These are phyloP conservation scores for Calliphora vomitoria DNA, from an alignment of 2,888 invertebrate species.

Conservation along the genomic window DNA sequence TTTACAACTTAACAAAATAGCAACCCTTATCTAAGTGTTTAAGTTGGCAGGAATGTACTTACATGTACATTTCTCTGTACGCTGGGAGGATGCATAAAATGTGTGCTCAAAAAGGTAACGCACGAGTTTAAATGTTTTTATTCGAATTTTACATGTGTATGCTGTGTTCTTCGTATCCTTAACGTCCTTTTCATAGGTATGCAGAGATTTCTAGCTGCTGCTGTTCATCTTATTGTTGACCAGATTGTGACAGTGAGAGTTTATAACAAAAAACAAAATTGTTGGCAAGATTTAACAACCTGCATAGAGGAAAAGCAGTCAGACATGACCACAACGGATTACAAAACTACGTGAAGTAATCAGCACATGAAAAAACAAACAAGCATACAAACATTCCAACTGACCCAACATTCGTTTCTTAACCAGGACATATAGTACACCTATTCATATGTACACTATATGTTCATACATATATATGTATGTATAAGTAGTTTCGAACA, in stretches of 20 bases:
- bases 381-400: slow-evolving; percentile 18
- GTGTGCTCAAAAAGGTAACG: neutral
- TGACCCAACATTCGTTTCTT: neutral
- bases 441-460: neutral
- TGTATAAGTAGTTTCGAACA: neutral
- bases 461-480: too few relatives aligned
- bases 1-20: slow-evolving; percentile 14
- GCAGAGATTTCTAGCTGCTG: slow-evolving; percentile 38
- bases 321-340: slow-evolving; percentile 65
- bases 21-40: slow-evolving; percentile 32
- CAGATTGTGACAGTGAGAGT: slow-evolving; percentile 24
- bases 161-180: slow-evolving; percentile 8
- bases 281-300: slow-evolving; percentile 61
- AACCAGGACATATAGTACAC: neutral
- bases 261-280: slow-evolving; percentile 36
- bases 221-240: slow-evolving; percentile 43
- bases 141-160: neutral
- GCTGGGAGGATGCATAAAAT: neutral
- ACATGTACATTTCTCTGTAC: neutral
- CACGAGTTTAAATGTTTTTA: slow-evolving; percentile 25
- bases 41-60: slow-evolving; percentile 20
- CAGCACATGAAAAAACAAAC: slow-evolving; percentile 48
- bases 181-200: slow-evolving; percentile 29
- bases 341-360: slow-evolving; percentile 68
- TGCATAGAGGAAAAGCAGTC: slow-evolving; percentile 48